Evolutionary conservation across 2,797 vertebrate species (phyloP).

Genomic region (Pantherophis alleghaniensis): DNA sequence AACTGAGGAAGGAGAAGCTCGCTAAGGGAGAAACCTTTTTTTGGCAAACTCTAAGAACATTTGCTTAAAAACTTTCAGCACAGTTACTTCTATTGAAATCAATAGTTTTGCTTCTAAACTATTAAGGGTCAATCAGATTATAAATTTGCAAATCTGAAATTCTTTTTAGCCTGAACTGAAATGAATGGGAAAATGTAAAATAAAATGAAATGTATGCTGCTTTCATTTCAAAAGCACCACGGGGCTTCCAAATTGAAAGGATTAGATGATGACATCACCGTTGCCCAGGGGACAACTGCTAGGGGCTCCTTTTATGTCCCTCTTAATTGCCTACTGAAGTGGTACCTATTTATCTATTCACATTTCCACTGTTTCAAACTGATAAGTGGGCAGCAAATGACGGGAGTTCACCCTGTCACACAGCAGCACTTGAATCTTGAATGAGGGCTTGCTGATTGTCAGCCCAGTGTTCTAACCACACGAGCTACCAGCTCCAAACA

Average conservation of each 20-base stretch:
- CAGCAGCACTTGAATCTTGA: neutral
- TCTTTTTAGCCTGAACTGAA: slow-evolving; percentile 12
- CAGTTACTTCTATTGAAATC: neutral
- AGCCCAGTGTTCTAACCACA: neutral
- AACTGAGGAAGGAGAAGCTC: neutral
- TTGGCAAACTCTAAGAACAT: neutral
- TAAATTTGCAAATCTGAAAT: slow-evolving; percentile 16
- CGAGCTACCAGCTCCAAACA: neutral
- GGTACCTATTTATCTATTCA: neutral
- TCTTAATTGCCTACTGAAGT: neutral
- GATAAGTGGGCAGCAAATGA: neutral
- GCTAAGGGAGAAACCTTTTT: slow-evolving; percentile 15
- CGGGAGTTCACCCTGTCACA: neutral
- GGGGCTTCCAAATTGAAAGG: neutral
- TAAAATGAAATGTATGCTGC: slow-evolving; percentile 33
- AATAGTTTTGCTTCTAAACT: neutral
- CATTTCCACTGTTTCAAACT: neutral
- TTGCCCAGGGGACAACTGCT: neutral
- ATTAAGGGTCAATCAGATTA: slow-evolving; percentile 6
- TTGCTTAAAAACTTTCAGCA: neutral
- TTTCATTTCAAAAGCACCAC: neutral
- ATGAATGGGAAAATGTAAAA: slow-evolving; percentile 36
- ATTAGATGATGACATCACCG: neutral
- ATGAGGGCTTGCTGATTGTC: neutral
- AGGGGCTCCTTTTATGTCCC: neutral